These are phyloP conservation scores for Drymonia ruficornis DNA, from an alignment of 2,888 invertebrate genomes.

Conservation along the genomic window DNA sequence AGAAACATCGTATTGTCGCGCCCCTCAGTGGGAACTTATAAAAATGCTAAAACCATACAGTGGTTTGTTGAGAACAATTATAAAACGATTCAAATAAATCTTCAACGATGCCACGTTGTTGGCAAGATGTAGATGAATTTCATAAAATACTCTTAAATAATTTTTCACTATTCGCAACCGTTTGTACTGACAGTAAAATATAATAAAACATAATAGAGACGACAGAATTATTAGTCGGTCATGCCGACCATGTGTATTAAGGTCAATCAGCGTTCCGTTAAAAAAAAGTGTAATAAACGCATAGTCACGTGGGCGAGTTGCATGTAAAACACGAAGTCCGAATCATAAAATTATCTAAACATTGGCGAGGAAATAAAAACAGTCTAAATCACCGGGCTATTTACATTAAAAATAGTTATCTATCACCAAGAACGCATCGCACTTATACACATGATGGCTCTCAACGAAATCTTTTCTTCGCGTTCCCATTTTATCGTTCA, in stretches of 20 bases:
- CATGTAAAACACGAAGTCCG: slow-evolving; percentile 30
- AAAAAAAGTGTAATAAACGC: slow-evolving; percentile 25
- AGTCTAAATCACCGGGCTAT: slow-evolving; percentile 35
- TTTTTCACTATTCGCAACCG: slow-evolving; percentile 16
- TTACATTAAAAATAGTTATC: slow-evolving; percentile 47
- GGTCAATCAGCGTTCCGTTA: slow-evolving; percentile 21
- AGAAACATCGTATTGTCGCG: slow-evolving; percentile 40
- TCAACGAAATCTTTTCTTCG: slow-evolving; percentile 40
- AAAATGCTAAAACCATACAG: not conserved
- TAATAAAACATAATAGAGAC: slow-evolving; percentile 29
- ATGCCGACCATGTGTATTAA: slow-evolving; percentile 29
- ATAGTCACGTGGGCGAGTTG: slow-evolving; percentile 15
- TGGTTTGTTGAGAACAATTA: slow-evolving; percentile 13
- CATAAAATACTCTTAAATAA: slow-evolving; percentile 21
- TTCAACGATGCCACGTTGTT: slow-evolving; percentile 13
- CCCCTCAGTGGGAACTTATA: slow-evolving; percentile 19
- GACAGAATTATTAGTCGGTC: slow-evolving; percentile 30
- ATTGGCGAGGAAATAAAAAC: slow-evolving; percentile 29
- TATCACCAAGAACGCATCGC: slow-evolving; percentile 44
- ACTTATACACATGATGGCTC: slow-evolving; percentile 30
- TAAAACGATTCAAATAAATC: slow-evolving; percentile 25
- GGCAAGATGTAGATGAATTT: slow-evolving; percentile 23
- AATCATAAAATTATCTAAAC: slow-evolving; percentile 36
- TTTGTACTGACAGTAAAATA: slow-evolving; percentile 14
- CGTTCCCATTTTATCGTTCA: slow-evolving; percentile 41